These are phyloP conservation scores for Diachasmimorpha longicaudata DNA, from an alignment of 1,140 invertebrate species.

Conservation along the genomic window DNA sequence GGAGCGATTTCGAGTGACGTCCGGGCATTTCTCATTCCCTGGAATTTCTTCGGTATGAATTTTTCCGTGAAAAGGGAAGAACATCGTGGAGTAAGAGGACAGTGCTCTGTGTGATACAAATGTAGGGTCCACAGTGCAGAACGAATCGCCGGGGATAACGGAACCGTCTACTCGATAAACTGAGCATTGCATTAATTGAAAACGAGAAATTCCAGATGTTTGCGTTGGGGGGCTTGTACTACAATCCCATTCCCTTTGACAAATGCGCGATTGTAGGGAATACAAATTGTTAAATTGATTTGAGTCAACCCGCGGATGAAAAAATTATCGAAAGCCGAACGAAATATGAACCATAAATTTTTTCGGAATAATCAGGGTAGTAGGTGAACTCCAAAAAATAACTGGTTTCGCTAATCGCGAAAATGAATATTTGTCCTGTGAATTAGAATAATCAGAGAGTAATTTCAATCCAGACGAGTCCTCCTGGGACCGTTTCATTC, in stretches of 20 bases:
- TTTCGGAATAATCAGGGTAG: not conserved
- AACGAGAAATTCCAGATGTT: not conserved
- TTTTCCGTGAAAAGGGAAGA: not conserved
- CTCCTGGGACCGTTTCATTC: constrained; percentile 4
- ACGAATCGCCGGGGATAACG: not conserved
- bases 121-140: not conserved
- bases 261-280: too few relatives aligned
- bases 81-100: not conserved
- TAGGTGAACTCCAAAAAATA: constrained; percentile 6
- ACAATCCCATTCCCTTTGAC: not conserved
- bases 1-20: not conserved
- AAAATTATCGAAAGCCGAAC: too few relatives aligned
- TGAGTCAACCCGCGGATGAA: too few relatives aligned
- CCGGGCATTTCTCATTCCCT: not conserved
- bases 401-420: not conserved
- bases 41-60: not conserved
- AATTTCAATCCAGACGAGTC: not conserved
- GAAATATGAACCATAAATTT: not conserved
- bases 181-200: not conserved
- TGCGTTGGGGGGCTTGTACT: not conserved
- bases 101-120: not conserved
- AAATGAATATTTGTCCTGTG: not conserved
- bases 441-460: not conserved
- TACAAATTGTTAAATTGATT: too few relatives aligned
- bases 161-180: not conserved